Base-by-base conservation (phyloP, 2,113 vertebrate genomes). In the Lepisosteus oculatus region DNA sequence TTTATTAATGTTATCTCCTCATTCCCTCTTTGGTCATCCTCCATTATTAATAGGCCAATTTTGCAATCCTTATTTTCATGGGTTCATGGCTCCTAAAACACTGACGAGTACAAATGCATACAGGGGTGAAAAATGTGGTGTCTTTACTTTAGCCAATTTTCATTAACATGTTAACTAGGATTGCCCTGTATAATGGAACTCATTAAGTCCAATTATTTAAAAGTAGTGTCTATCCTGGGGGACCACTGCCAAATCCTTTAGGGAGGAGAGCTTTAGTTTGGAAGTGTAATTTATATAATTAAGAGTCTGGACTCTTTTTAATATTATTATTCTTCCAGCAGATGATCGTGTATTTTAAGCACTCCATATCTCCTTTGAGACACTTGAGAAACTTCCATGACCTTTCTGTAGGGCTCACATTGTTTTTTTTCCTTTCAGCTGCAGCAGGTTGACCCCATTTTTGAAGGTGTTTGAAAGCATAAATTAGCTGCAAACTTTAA, bases 251-350 rank as follows among this genome's bases (percentile, higher is more conserved):
- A 64, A 69, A 74, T 61, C 81, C 80, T 72, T 54, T 65, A 75
- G 78, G 83, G 71, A 79, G 71, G 54, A 67, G 66, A 75, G 76
- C 84, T 85, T 87, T 47, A 75, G 67, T 55, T 51, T 73, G 65
- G 66, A 82, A 72, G 78, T 77, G 69, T 79, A 83, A 84, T 83
- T 79, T 82, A 85, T 83, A 80, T 79, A 83, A 84, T 76, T 63
- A 84, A 82, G 81, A 80, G 61, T 79, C 65, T 75, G 75, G 78
- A 3, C 6, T 67, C 41, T 45, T 55, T 55, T 55, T 68, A n/a
- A 7, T 14, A 47, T 51, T 79, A 42, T 77, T 43, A 70, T 69
- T 54, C 77, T 70, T 72, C 75, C 78, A 78, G 63, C 72, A 78
- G 73, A 65, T 80, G 73, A 80, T 80, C 73, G 73, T 76, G 79